phyloP scores from a whole-genome alignment of 1,140 invertebrate species.

The Cardiocondyla obscurior region DNA sequence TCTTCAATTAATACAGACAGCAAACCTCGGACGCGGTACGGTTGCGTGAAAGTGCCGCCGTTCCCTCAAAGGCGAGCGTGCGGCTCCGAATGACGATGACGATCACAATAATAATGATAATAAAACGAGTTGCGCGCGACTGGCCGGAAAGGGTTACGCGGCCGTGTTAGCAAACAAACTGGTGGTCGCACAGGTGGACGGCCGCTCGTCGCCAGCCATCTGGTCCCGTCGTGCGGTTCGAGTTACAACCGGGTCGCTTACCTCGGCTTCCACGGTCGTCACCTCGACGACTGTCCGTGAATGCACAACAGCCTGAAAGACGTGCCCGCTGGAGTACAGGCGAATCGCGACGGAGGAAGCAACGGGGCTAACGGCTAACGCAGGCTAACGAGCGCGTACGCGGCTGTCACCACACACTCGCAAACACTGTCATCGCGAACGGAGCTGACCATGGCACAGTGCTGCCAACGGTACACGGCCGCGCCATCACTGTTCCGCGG shows the following conservation, averaged over 20 bases:
- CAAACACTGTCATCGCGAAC: conserved; percentile 71
- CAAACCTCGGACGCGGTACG: background rate
- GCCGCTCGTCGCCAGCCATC: conserved; percentile 56
- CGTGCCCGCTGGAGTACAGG: too few relatives aligned
- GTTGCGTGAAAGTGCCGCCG: conserved; percentile 3
- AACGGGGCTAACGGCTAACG: conserved; percentile 16
- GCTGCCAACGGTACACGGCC: conserved; percentile 57
- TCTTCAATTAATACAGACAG: conserved; percentile 5
- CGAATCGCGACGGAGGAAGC: background rate
- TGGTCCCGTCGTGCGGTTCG: conserved; percentile 33
- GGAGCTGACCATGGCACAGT: conserved; percentile 50
- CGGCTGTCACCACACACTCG: conserved; percentile 66
- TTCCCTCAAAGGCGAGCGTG: background rate
- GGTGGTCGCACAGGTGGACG: conserved; percentile 59
- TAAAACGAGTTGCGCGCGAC: background rate
- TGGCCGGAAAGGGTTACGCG: conserved; percentile 49
- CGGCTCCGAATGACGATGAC: background rate
- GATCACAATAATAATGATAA: background rate
- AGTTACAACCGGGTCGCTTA: conserved; percentile 54
- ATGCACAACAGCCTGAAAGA: too few relatives aligned
- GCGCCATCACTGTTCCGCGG: background rate
- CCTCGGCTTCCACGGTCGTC: background rate
- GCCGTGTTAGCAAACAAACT: conserved; percentile 65
- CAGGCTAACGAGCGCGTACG: conserved; percentile 56
- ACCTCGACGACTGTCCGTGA: conserved; percentile 2